Evolutionary conservation across 2,113 vertebrate species (phyloP).

Genomic region (Paedocypris sp.): DNA sequence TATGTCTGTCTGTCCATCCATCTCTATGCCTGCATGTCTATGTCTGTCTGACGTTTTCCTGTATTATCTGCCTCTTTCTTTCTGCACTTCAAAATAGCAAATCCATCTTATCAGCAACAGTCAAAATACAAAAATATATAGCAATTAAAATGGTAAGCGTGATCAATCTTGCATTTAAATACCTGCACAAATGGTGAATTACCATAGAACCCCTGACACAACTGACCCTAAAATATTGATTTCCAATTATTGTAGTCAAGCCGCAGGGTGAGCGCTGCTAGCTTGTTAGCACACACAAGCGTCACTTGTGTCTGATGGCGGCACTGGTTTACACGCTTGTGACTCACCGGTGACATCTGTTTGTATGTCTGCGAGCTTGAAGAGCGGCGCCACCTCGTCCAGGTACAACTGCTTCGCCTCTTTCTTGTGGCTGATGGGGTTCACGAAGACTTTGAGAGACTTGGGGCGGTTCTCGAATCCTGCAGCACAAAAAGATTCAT

Average conservation of each 20-base stretch:
- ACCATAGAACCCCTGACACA: slow-evolving; percentile 3
- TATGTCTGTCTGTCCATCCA: too few species aligned
- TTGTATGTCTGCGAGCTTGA: slow-evolving; percentile 81
- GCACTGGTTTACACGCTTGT: not conserved
- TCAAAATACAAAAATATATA: not conserved
- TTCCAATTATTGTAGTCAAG: slow-evolving; percentile 18
- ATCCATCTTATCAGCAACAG: too few species aligned
- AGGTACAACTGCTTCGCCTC: slow-evolving; percentile 77
- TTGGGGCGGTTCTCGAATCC: slow-evolving; percentile 76
- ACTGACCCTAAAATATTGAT: slow-evolving; percentile 24
- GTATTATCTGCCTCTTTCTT: too few species aligned
- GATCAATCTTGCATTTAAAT: not conserved
- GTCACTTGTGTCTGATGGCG: slow-evolving; percentile 13
- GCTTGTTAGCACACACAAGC: slow-evolving; percentile 24
- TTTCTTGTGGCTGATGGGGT: slow-evolving; percentile 85
- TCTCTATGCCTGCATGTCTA: too few species aligned
- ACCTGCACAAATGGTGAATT: slow-evolving; percentile 8
- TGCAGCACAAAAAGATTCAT: slow-evolving; percentile 43
- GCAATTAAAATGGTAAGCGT: not conserved
- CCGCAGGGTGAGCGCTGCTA: slow-evolving; percentile 21
- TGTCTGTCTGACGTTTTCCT: too few species aligned
- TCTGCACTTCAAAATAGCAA: too few species aligned
- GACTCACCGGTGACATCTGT: slow-evolving; percentile 81
- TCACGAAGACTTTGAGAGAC: slow-evolving; percentile 83
- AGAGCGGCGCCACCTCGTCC: slow-evolving; percentile 81